Conservation (phyloP, 2,113 vertebrate genomes). For the Chionodraco myersi region DNA sequence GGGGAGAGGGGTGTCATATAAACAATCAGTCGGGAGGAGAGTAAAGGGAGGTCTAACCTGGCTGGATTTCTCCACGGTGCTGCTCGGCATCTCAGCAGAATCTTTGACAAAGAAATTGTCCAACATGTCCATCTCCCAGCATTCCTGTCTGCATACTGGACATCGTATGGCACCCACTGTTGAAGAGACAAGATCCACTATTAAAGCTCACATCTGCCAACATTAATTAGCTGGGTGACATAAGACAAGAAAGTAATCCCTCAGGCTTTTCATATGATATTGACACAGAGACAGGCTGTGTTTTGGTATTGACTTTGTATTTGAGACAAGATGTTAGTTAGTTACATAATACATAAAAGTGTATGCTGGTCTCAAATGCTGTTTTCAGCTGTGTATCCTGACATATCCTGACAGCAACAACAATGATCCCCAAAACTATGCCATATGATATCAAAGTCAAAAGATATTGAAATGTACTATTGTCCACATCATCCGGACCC, state of each 20-base stretch:
- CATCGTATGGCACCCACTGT: constrained; percentile 93
- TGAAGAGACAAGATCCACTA: constrained; percentile 20
- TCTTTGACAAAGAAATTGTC: constrained; percentile 99
- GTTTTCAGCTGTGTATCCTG: not conserved
- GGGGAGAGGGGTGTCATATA: not conserved
- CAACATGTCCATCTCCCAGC: constrained; percentile 95
- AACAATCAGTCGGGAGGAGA: not conserved
- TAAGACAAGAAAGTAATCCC: not conserved
- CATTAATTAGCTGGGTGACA: not conserved
- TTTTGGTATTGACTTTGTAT: not conserved
- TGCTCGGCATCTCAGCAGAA: constrained; percentile 96
- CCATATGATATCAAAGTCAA: not conserved
- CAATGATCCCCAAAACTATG: not conserved
- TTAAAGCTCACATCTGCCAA: not conserved
- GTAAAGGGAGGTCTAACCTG: constrained; percentile 84
- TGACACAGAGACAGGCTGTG: not conserved
- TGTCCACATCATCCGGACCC: not conserved
- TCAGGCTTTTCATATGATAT: not conserved
- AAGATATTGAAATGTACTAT: not conserved
- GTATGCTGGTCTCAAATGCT: not conserved
- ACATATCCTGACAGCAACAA: not conserved
- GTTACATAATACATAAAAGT: not conserved
- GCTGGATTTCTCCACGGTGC: constrained; percentile 97
- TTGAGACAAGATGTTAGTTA: not conserved
- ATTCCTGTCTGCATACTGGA: constrained; percentile 96